These are phyloP conservation scores for Parapsyche elsis DNA, from an alignment of 1,140 invertebrate genomes.

Conservation along the genomic window DNA sequence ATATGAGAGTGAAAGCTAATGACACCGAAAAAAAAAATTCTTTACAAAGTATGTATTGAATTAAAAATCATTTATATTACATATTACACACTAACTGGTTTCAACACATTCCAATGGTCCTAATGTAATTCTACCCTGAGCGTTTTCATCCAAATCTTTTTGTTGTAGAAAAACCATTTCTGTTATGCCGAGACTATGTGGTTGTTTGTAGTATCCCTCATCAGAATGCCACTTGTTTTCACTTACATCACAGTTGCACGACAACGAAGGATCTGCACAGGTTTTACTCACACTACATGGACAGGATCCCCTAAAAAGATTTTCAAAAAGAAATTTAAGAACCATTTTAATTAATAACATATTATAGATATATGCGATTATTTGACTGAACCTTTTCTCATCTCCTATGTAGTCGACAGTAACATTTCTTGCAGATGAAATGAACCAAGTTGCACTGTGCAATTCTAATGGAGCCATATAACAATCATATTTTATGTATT, in stretches of 20 bases:
- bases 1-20: background rate
- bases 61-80: conserved; percentile 25
- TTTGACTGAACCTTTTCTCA: conserved; percentile 75
- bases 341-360: background rate
- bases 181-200: conserved; percentile 86
- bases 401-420: conserved; percentile 87
- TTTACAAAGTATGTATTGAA: conserved; percentile 7
- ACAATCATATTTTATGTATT: conserved; percentile 92
- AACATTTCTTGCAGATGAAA: conserved; percentile 78
- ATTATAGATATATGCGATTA: conserved; percentile 1
- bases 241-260: conserved; percentile 88
- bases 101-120: conserved; percentile 93
- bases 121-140: conserved; percentile 86
- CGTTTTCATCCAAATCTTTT: conserved; percentile 81
- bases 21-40: background rate
- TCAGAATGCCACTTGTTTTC: conserved; percentile 89
- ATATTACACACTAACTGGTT: conserved; percentile 77
- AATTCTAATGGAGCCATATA: conserved; percentile 87
- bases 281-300: conserved; percentile 78
- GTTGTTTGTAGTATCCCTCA: conserved; percentile 84
- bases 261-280: conserved; percentile 81
- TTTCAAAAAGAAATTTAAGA: conserved; percentile 1
- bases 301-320: conserved; percentile 71
- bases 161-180: conserved; percentile 92
- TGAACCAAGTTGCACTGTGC: conserved; percentile 91